Percentiles rank a stretch among this genome's conserved stretches.
These are phyloP conservation scores for Emydoidea blandingii DNA, from an alignment of 2,797 vertebrate species.

Conservation along the genomic window DNA sequence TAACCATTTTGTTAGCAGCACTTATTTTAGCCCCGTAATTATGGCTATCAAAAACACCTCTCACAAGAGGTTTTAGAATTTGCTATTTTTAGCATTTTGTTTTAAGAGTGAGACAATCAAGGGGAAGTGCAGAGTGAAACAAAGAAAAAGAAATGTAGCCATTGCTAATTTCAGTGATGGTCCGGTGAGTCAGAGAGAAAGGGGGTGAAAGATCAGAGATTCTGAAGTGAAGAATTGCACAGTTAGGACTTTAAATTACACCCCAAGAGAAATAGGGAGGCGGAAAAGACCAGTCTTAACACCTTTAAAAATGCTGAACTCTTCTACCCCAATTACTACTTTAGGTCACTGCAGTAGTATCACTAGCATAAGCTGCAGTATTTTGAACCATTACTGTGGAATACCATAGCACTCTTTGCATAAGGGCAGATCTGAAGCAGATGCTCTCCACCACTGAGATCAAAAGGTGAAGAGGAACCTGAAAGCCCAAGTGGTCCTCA, in stretches of 20 bases:
- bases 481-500: not conserved
- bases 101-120: not conserved
- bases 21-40: not conserved
- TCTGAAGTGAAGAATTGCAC: no score
- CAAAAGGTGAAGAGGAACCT: not conserved
- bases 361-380: rapidly evolving
- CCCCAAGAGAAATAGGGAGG: not conserved
- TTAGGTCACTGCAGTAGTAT: not conserved
- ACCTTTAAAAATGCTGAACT: not conserved
- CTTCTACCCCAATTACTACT: not conserved
- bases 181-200: not conserved
- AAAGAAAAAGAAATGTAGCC: not conserved
- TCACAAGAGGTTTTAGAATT: not conserved
- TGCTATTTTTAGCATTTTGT: not conserved
- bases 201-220: not conserved
- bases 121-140: not conserved
- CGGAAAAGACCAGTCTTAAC: not conserved
- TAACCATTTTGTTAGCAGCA: not conserved
- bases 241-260: not conserved
- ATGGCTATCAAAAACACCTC: not conserved
- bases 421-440: rapidly evolving
- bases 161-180: not conserved
- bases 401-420: not conserved
- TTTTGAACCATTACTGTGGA: rapidly evolving
- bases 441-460: rapidly evolving